These are phyloP conservation scores for Orchesella cincta DNA, from an alignment of 1,140 invertebrate genomes.

Conservation along the genomic window DNA sequence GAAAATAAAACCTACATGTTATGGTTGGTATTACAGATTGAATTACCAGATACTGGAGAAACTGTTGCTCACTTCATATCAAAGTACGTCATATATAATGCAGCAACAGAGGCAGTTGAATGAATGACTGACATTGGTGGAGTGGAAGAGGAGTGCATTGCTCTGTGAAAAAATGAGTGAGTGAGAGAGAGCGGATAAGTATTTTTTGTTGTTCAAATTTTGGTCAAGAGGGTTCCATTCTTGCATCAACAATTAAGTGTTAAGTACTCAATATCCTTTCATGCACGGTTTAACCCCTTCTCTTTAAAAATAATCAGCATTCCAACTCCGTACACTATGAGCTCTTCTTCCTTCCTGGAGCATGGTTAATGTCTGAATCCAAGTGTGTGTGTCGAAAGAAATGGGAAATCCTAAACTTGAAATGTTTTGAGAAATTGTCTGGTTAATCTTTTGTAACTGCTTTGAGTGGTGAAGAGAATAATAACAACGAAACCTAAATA, in stretches of 20 bases:
- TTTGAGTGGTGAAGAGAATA: background rate
- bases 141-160: background rate
- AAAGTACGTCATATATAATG: background rate
- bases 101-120: background rate
- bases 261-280: constrained; percentile 24
- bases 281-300: constrained; percentile 11
- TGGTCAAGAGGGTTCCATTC: constrained; percentile 27
- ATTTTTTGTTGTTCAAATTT: constrained; percentile 17
- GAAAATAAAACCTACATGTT: background rate
- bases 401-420: background rate
- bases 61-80: constrained; percentile 17
- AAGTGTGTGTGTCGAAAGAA: constrained; percentile 3
- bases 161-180: background rate
- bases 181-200: background rate
- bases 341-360: background rate
- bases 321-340: background rate
- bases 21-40: background rate
- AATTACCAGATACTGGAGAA: background rate
- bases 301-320: background rate
- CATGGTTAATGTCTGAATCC: background rate
- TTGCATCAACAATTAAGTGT: constrained; percentile 28
- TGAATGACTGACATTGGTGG: constrained; percentile 14
- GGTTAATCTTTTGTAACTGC: background rate
- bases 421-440: background rate
- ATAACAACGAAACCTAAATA: background rate